Conservation (phyloP, 64 coral and sea anemone species). For the Dendronephthya gigantea region DNA sequence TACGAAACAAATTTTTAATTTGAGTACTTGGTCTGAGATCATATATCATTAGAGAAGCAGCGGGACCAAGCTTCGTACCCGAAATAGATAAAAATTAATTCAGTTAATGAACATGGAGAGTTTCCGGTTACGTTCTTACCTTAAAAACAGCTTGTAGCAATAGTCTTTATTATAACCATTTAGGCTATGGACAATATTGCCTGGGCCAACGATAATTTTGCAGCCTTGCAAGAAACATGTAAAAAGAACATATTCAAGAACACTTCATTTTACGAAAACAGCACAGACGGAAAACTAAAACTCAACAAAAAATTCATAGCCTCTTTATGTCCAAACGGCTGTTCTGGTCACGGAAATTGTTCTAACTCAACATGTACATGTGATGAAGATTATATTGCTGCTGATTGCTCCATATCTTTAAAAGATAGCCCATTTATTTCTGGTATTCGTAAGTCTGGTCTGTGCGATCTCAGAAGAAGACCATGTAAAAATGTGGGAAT, state of each 20-base stretch:
- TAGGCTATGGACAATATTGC: not conserved
- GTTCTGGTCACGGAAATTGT: constrained; percentile 13
- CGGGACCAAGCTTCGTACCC: no score
- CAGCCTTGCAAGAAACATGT: not conserved
- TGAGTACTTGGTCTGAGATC: no score
- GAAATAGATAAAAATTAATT: no score
- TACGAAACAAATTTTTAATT: no score
- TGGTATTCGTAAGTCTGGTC: not conserved
- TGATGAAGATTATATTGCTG: constrained; percentile 20
- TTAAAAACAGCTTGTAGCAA: no score
- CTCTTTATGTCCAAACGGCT: constrained; percentile 16
- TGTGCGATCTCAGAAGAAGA: not conserved
- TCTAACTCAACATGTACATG: not conserved
- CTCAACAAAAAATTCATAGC: not conserved
- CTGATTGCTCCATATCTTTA: no score
- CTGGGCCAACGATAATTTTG: not conserved
- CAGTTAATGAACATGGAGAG: no score
- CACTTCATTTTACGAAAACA: not conserved
- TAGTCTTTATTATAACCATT: no score
- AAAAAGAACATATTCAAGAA: not conserved
- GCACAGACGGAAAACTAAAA: not conserved
- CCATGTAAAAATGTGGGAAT: not conserved
- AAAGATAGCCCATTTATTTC: not conserved
- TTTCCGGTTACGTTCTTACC: no score
- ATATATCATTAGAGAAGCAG: no score